A percentile compares a stretch with the other conserved stretches of the same genome.
Conservation (phyloP, 2,888 invertebrate genomes). For the Allygus modestus region DNA sequence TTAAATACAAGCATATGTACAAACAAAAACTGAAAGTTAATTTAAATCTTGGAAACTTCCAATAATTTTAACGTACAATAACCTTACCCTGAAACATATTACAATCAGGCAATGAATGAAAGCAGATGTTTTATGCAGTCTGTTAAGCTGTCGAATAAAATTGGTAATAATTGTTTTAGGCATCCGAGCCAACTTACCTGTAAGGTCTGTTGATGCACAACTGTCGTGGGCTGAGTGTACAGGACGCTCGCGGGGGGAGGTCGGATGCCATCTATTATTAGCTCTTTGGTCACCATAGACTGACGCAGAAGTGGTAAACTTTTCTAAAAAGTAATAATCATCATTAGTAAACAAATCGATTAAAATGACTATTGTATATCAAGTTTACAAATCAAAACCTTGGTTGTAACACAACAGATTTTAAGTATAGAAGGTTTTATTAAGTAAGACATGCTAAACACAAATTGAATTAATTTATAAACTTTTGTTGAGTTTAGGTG, state of each 20-base stretch:
- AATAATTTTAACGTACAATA: not conserved
- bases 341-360: not conserved
- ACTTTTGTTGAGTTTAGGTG: too few species aligned
- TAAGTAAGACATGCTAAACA: too few species aligned
- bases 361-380: too few species aligned
- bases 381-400: too few species aligned
- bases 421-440: too few species aligned
- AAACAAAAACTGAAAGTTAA: slow-evolving; percentile 6
- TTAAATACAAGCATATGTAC: slow-evolving; percentile 28
- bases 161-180: too few species aligned
- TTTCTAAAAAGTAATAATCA: slow-evolving; percentile 81
- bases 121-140: not conserved
- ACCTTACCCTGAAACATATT: not conserved
- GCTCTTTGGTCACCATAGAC: slow-evolving; percentile 92
- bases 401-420: too few species aligned
- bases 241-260: slow-evolving; percentile 88
- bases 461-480: too few species aligned
- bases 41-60: not conserved
- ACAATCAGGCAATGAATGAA: slow-evolving; percentile 23
- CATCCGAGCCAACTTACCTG: slow-evolving; percentile 47
- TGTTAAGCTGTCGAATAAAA: not conserved
- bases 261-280: slow-evolving; percentile 96
- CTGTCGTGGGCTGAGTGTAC: slow-evolving; percentile 72
- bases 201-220: slow-evolving; percentile 65
- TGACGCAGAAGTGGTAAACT: slow-evolving; percentile 95